These are phyloP conservation scores for Prosapia bicincta DNA, from an alignment of 2,888 invertebrate genomes.

Conservation along the genomic window DNA sequence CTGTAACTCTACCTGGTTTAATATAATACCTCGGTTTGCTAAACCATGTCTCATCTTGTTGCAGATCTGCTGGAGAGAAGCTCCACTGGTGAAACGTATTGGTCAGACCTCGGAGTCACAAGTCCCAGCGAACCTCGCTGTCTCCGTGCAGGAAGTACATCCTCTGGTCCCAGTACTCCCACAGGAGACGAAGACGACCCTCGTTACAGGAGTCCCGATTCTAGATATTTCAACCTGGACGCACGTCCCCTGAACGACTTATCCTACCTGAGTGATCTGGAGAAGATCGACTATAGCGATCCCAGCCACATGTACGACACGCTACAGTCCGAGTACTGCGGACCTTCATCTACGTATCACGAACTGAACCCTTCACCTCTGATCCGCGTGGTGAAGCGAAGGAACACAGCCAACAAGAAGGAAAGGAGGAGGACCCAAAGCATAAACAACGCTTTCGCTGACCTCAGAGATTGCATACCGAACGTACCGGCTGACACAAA, in stretches of 20 bases:
- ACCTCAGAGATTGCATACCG: slow-evolving; percentile 89
- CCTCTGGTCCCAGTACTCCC: not conserved
- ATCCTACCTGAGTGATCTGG: not conserved
- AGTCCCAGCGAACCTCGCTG: not conserved
- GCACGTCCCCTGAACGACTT: slow-evolving; percentile 4
- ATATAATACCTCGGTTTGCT: too few relatives aligned
- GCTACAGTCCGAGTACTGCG: slow-evolving; percentile 14
- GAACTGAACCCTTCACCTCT: slow-evolving; percentile 25
- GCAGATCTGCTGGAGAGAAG: not conserved
- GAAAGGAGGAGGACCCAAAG: slow-evolving; percentile 68
- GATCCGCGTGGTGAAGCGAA: slow-evolving; percentile 63
- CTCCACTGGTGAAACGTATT: not conserved
- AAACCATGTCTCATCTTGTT: not conserved
- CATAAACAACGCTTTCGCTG: slow-evolving; percentile 93
- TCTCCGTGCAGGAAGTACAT: not conserved
- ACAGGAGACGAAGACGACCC: not conserved
- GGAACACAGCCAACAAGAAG: slow-evolving; percentile 92
- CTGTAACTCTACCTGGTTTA: too few relatives aligned
- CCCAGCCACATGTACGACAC: slow-evolving; percentile 21
- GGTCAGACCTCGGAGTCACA: not conserved
- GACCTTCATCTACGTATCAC: slow-evolving; percentile 14
- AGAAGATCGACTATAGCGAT: slow-evolving; percentile 24
- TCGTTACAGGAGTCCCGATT: slow-evolving; percentile 13
- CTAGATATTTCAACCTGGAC: slow-evolving; percentile 23
- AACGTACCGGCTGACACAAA: slow-evolving; percentile 96